phyloP scores from a whole-genome alignment of 2,888 invertebrate genomes.

The Ophion ellenae region DNA sequence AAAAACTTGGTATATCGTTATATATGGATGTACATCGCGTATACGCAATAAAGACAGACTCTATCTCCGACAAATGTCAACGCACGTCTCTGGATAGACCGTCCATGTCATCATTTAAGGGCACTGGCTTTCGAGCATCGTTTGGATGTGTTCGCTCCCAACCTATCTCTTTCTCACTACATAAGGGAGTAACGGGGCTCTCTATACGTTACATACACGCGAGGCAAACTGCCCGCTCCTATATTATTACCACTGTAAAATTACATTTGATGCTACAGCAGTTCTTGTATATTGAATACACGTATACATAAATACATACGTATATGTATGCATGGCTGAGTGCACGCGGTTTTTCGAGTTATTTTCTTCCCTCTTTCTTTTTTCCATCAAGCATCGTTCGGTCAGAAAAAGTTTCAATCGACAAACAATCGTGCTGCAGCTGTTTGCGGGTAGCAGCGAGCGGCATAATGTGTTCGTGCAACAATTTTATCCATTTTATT shows the following conservation, averaged over 20 bases:
- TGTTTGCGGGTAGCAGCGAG: slow-evolving; percentile 18
- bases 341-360: slow-evolving; percentile 50
- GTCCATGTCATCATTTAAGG: slow-evolving; percentile 70
- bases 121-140: slow-evolving; percentile 67
- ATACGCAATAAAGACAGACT: slow-evolving; percentile 4
- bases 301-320: slow-evolving; percentile 1
- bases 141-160: slow-evolving; percentile 39
- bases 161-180: slow-evolving; percentile 48
- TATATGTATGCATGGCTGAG: slow-evolving; percentile 1
- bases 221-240: slow-evolving; percentile 66
- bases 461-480: neutral
- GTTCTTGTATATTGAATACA: slow-evolving; percentile 31
- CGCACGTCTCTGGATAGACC: slow-evolving; percentile 52
- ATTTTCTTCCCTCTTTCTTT: slow-evolving; percentile 59
- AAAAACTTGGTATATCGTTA: slow-evolving; percentile 5
- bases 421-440: slow-evolving; percentile 31
- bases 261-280: slow-evolving; percentile 66
- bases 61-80: slow-evolving; percentile 54
- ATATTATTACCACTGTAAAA: slow-evolving; percentile 75
- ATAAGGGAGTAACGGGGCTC: slow-evolving; percentile 38
- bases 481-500: slow-evolving; percentile 19
- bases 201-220: slow-evolving; percentile 42
- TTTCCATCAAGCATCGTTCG: slow-evolving; percentile 72
- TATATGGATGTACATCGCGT: neutral
- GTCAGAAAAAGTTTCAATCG: slow-evolving; percentile 36